Evolutionary conservation across 2,113 vertebrate genomes (phyloP).

Genomic region (Anas platyrhynchos): DNA sequence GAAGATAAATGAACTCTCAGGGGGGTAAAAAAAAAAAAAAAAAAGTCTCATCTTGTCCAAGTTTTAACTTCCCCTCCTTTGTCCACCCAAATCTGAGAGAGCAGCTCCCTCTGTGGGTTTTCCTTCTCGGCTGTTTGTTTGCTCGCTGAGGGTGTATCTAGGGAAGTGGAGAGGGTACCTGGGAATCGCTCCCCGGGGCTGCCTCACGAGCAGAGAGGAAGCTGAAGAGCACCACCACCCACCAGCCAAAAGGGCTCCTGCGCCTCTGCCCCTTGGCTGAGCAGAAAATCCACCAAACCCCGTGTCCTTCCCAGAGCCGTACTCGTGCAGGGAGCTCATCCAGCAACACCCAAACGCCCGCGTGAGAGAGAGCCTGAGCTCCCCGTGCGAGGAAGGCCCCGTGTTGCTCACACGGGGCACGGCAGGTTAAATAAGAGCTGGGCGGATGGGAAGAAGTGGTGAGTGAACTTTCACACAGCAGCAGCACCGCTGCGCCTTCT

Average conservation of each 20-base stretch:
- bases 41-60: background rate
- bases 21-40: background rate
- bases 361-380: background rate
- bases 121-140: conserved; percentile 49
- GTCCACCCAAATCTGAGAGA: conserved; percentile 58
- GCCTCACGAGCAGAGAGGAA: background rate
- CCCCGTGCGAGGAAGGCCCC: background rate
- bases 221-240: background rate
- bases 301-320: background rate
- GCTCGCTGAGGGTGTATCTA: conserved; percentile 8
- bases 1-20: background rate
- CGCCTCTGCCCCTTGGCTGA: background rate
- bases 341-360: background rate
- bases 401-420: background rate
- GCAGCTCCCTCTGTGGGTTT: conserved; percentile 58
- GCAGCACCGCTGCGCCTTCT: background rate
- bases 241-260: background rate
- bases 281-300: background rate
- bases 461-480: background rate
- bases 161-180: background rate
- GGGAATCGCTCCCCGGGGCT: background rate
- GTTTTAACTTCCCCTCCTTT: conserved; percentile 26
- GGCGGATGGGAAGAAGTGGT: background rate
- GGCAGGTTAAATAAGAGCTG: background rate
- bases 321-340: background rate